Conservation (phyloP, 53 echinoderm and acorn worm species). For the Luidia sarsii region DNA sequence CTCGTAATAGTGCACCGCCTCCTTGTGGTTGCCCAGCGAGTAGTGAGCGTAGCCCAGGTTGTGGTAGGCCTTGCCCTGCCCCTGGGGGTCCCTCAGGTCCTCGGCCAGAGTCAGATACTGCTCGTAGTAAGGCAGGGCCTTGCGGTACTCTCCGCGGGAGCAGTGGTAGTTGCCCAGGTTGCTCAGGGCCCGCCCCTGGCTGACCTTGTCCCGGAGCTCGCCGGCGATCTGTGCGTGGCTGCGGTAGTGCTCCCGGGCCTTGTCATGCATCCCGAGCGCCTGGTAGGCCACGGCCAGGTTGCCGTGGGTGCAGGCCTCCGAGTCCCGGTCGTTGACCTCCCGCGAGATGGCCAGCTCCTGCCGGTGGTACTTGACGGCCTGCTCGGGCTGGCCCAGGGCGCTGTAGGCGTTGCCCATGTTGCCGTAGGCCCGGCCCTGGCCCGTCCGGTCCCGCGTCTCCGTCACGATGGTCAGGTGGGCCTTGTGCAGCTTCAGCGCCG, state of each 20-base stretch:
- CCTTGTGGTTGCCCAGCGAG: slow-evolving; percentile 91
- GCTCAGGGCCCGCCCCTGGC: slow-evolving; percentile 81
- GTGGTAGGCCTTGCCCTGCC: slow-evolving; percentile 95
- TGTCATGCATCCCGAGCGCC: slow-evolving; percentile 92
- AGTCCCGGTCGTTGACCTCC: slow-evolving; percentile 90
- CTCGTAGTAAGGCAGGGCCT: slow-evolving; percentile 93
- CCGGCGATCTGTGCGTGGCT: slow-evolving; percentile 78
- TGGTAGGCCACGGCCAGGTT: slow-evolving; percentile 98
- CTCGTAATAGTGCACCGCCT: slow-evolving; percentile 96
- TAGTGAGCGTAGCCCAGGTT: slow-evolving; percentile 97
- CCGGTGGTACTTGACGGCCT: slow-evolving; percentile 97
- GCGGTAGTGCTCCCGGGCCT: slow-evolving; percentile 94
- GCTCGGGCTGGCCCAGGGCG: slow-evolving; percentile 88
- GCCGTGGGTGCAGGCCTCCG: slow-evolving; percentile 96
- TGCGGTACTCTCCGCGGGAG: slow-evolving; percentile 88
- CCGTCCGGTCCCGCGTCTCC: slow-evolving; percentile 68
- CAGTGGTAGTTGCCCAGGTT: slow-evolving; percentile 96
- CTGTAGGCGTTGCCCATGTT: slow-evolving; percentile 99
- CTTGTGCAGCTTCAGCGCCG: slow-evolving; percentile 95
- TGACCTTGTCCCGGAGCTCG: slow-evolving; percentile 86
- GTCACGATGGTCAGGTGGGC: slow-evolving; percentile 92
- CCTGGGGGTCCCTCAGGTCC: slow-evolving; percentile 69
- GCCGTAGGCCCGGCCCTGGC: slow-evolving; percentile 92
- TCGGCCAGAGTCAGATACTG: slow-evolving; percentile 78
- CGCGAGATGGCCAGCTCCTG: slow-evolving; percentile 95